Conservation (phyloP, 2,797 vertebrate species). For the Poeciliopsis turneri region DNA sequence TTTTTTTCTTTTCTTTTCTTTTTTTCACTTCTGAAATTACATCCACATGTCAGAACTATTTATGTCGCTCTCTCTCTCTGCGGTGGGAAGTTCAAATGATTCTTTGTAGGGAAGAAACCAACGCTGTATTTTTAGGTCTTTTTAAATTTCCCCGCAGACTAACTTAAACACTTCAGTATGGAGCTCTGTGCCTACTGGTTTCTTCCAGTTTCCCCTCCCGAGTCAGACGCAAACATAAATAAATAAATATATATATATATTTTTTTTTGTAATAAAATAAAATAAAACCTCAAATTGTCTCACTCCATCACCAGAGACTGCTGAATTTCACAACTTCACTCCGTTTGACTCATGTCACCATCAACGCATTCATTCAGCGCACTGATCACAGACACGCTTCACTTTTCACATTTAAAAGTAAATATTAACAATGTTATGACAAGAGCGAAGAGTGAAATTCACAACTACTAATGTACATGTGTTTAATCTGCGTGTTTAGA, state of each 20-base stretch:
- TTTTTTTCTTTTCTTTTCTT: conserved; percentile 1
- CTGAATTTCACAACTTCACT: conserved; percentile 50
- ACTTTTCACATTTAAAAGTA: conserved; percentile 11
- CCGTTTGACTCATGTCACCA: conserved; percentile 56
- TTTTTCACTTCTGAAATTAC: conserved; percentile 81
- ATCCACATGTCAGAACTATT: conserved; percentile 90
- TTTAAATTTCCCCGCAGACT: conserved; percentile 79
- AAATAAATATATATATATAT: no score
- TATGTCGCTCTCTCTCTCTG: conserved; percentile 83
- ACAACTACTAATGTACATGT: conserved; percentile 29
- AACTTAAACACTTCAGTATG: conserved; percentile 80
- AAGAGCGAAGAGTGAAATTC: conserved; percentile 16
- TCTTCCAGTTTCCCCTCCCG: conserved; percentile 57
- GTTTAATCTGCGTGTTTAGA: conserved; percentile 17
- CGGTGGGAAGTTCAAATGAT: conserved; percentile 88
- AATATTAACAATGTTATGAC: conserved; percentile 11
- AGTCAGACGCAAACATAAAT: conserved; percentile 43
- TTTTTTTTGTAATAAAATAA: background rate
- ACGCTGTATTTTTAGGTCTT: conserved; percentile 85
- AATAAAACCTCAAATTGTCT: conserved; percentile 39
- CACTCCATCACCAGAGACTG: conserved; percentile 64
- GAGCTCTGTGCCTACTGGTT: conserved; percentile 67
- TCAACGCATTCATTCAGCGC: conserved; percentile 25
- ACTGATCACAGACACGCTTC: conserved; percentile 18
- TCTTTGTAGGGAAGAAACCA: conserved; percentile 86